Conservation (phyloP, 2,888 invertebrate species). For the Biston betularia region DNA sequence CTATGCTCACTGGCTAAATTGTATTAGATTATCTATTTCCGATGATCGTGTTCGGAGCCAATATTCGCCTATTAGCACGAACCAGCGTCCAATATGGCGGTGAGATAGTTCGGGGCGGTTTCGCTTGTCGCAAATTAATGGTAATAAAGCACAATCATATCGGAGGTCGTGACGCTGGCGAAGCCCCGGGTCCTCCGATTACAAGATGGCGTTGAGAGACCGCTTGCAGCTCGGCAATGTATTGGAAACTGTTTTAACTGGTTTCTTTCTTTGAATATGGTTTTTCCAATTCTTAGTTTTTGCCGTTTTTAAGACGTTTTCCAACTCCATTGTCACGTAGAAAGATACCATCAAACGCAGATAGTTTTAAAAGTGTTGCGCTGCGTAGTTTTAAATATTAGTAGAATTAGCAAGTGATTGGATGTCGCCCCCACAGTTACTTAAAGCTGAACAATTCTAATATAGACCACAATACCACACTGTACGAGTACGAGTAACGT, state of each 20-base stretch:
- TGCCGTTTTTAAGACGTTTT: too few species aligned
- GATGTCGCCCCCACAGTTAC: too few species aligned
- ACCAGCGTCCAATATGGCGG: conserved; percentile 72
- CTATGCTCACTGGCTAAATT: too few species aligned
- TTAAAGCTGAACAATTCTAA: too few species aligned
- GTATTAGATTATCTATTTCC: too few species aligned
- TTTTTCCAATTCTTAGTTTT: not conserved
- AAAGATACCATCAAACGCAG: too few species aligned
- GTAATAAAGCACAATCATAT: conserved; percentile 83
- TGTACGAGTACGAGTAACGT: too few species aligned
- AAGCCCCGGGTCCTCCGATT: conserved; percentile 70
- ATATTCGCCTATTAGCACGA: conserved; percentile 53
- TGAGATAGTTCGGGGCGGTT: conserved; percentile 74
- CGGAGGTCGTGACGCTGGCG: conserved; percentile 64
- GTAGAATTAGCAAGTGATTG: too few species aligned
- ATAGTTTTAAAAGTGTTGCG: too few species aligned
- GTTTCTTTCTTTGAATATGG: not conserved
- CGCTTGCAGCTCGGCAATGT: conserved; percentile 46
- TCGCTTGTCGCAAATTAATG: conserved; percentile 83
- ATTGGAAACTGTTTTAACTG: conserved; percentile 14
- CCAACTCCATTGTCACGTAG: too few species aligned
- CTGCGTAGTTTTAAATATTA: too few species aligned
- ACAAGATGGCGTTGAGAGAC: conserved; percentile 66
- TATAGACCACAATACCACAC: too few species aligned
- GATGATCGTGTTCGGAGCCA: not conserved